A percentile compares a stretch with the other conserved stretches of the same genome.
These are phyloP conservation scores for Beaufortia kweichowensis DNA, from an alignment of 2,113 vertebrate genomes.

Conservation along the genomic window DNA sequence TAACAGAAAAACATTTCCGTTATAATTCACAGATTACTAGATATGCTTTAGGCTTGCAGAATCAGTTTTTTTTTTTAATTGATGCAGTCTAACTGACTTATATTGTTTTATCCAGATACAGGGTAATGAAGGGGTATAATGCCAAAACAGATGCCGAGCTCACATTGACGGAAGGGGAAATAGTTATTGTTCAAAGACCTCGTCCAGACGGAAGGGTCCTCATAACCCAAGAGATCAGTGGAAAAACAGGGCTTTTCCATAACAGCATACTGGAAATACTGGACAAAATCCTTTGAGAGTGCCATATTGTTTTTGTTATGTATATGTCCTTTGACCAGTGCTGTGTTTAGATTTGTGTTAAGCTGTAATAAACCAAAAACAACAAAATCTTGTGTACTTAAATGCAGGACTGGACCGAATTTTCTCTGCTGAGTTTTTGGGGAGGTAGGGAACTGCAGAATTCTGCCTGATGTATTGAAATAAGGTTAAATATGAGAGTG, in stretches of 20 bases:
- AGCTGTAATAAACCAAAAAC: slow-evolving; percentile 9
- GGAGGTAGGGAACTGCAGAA: too few species aligned
- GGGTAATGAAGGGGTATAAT: slow-evolving; percentile 66
- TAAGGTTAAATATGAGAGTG: too few species aligned
- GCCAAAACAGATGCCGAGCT: slow-evolving; percentile 74
- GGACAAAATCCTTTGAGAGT: slow-evolving; percentile 67
- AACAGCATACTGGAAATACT: slow-evolving; percentile 68
- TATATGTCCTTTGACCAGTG: slow-evolving; percentile 42
- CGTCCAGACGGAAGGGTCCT: slow-evolving; percentile 73
- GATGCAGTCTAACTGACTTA: neutral
- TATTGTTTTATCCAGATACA: slow-evolving; percentile 62
- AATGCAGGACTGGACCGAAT: slow-evolving; percentile 14
- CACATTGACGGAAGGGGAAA: slow-evolving; percentile 74
- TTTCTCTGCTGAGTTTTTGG: too few species aligned
- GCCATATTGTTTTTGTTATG: slow-evolving; percentile 51
- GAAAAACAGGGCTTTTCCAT: slow-evolving; percentile 74
- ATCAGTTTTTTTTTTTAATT: neutral
- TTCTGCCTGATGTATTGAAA: too few species aligned
- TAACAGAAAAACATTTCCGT: slow-evolving; percentile 3
- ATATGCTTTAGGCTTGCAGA: neutral
- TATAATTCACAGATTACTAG: neutral
- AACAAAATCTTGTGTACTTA: slow-evolving; percentile 36
- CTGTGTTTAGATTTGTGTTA: slow-evolving; percentile 27
- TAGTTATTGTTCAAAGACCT: slow-evolving; percentile 73
- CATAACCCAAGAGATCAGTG: slow-evolving; percentile 73